Conservation (phyloP, 2,888 invertebrate genomes). For the Lacanobia wlatinum region DNA sequence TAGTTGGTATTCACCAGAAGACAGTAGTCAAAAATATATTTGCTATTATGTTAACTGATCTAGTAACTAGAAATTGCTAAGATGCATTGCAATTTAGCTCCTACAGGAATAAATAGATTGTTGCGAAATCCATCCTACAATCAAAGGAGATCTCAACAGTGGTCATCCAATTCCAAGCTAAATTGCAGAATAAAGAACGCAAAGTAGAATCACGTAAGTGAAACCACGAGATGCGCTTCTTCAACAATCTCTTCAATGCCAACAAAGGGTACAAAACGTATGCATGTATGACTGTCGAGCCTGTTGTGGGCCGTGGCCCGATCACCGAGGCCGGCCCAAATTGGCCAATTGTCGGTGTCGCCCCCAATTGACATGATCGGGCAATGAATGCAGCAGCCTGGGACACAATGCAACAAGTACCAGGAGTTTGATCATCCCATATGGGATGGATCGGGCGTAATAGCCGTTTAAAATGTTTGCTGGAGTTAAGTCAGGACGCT, state of each 20-base stretch:
- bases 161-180: neutral
- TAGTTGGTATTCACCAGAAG: neutral
- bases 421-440: conserved; percentile 31
- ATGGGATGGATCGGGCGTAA: conserved; percentile 10
- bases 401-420: conserved; percentile 54
- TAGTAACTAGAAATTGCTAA: neutral
- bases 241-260: conserved; percentile 16
- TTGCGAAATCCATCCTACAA: neutral
- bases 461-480: conserved; percentile 14
- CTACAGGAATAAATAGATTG: neutral
- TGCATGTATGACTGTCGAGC: conserved; percentile 47
- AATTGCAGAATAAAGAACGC: conserved; percentile 16
- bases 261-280: conserved; percentile 43
- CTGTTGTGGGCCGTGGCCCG: conserved; percentile 52
- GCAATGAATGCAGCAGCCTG: conserved; percentile 63
- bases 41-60: neutral
- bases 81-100: too few species aligned
- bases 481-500: neutral
- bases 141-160: conserved; percentile 1
- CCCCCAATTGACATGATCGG: conserved; percentile 79
- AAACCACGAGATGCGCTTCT: conserved; percentile 22
- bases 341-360: conserved; percentile 82
- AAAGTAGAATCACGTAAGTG: neutral
- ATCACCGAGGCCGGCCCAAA: conserved; percentile 71
- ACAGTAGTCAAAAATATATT: neutral